Evolutionary conservation across 2,113 vertebrate species (phyloP).

Genomic region (Fukomys damarensis): DNA sequence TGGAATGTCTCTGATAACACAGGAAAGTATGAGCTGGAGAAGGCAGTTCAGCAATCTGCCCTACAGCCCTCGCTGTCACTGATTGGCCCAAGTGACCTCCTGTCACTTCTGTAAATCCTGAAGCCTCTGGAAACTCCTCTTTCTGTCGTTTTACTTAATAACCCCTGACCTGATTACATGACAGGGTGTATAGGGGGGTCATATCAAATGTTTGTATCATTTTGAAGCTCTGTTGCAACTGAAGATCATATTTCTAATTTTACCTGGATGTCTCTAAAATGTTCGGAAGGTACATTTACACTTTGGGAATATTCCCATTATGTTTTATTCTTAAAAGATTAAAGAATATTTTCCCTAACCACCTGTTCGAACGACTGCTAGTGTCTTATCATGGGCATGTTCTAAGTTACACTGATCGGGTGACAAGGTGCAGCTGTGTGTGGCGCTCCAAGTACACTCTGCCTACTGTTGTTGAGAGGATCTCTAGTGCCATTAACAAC

Average conservation of each 20-base stretch:
- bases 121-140: neutral
- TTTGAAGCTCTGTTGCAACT: neutral
- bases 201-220: neutral
- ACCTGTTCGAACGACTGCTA: neutral
- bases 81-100: neutral
- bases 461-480: neutral
- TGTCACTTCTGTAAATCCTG: neutral
- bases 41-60: neutral
- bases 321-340: neutral
- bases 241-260: neutral
- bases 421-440: neutral
- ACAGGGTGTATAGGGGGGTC: neutral
- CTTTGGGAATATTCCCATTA: neutral
- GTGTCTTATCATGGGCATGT: neutral
- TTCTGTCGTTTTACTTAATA: constrained; percentile 22
- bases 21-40: neutral
- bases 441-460: neutral
- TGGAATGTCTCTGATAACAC: neutral
- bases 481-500: neutral
- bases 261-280: neutral
- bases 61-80: neutral
- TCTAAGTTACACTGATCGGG: neutral
- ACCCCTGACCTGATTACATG: neutral
- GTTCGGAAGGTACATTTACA: neutral
- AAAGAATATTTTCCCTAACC: neutral